Base-by-base conservation (phyloP, 2,888 invertebrate species). In the Aromia moschata region DNA sequence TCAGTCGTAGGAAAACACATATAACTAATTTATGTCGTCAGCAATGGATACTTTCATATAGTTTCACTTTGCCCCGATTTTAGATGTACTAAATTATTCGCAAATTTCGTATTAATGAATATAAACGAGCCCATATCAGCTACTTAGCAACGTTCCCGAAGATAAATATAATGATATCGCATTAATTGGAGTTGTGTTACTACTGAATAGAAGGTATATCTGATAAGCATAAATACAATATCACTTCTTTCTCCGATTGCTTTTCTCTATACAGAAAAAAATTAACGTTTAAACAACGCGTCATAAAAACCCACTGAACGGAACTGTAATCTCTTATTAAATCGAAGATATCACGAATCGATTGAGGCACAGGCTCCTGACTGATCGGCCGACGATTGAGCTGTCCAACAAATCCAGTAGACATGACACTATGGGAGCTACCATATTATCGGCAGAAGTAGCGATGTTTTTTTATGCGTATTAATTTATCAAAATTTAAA, bases 341-440 rank as follows among this genome's bases (percentile, higher is more conserved):
- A 67, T 65, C 64, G 58, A 58, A 60, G 66, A 57, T 65, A 70
- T 68, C 65, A 70, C 64, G 64, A 69, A 70, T 68, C 68, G 70
- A 71, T 69, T 65, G 67, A 62, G 62, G 60, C 59, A 62, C 59
- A 52, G 64, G 17, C 30, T 57, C 56, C 60, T 70, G 70, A 71
- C 65, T 59, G 68, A 70, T 70, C 59, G 56, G 64, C 69, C 62
- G 67, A 70, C 66, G 67, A 70, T 70, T 70, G 67, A 71, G 69
- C 70, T 67, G 70, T 71, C 71, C 60, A 53, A 56, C 45, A 43
- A 54, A 14, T 30, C 31, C 40, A 31, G 11, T 25, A 12, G 16
- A 31, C 52, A 31, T 52, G 52, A 52, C 52, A 52, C 31, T 31
- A 20, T 31, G 40, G 31, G 40, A 45, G 52, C 52, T 52, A 52